phyloP scores from a whole-genome alignment of 2,113 vertebrate species.

The Acrocephalus kingi region DNA sequence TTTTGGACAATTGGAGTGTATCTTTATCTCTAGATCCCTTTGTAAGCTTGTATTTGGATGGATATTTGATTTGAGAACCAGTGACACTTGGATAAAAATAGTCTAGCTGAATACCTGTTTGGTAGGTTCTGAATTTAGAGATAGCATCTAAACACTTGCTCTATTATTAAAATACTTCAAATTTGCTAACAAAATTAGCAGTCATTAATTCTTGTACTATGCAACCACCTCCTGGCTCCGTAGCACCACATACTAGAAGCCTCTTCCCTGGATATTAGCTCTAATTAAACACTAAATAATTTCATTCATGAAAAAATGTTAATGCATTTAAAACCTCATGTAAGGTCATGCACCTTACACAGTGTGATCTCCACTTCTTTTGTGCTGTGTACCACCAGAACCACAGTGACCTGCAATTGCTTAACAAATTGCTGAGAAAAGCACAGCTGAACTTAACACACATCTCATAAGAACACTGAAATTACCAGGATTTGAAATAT shows the following conservation, averaged over 20 bases:
- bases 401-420: neutral
- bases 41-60: neutral
- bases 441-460: neutral
- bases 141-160: neutral
- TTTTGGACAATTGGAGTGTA: neutral
- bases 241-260: neutral
- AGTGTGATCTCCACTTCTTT: neutral
- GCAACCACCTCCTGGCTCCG: neutral
- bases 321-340: neutral
- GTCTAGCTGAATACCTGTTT: neutral
- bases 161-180: neutral
- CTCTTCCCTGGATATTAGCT: neutral
- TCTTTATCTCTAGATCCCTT: neutral
- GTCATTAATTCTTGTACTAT: neutral
- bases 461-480: neutral
- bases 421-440: neutral
- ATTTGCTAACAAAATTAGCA: neutral
- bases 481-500: neutral
- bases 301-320: neutral
- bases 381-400: neutral
- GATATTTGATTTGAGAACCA: neutral
- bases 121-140: neutral
- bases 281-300: neutral
- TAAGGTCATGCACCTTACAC: neutral
- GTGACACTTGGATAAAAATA: neutral